Conservation (phyloP, 2,797 vertebrate species). For the Vipera ursinii region DNA sequence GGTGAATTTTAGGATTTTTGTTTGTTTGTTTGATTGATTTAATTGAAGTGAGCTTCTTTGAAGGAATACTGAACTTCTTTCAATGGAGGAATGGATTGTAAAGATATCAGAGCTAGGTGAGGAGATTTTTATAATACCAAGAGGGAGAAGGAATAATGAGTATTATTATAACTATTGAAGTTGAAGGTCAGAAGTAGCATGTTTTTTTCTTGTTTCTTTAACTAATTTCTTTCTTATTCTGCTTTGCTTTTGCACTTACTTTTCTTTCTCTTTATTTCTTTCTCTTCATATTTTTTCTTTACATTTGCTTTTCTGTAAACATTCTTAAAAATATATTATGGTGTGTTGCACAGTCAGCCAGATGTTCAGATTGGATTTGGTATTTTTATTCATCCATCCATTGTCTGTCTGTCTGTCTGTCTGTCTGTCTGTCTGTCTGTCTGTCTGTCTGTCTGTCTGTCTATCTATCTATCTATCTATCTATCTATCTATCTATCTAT, state of each 20-base stretch:
- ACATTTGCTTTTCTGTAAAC: neutral
- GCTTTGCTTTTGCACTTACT: neutral
- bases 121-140: neutral
- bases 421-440: fast-evolving
- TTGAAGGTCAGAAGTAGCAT: neutral
- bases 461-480: too few species aligned
- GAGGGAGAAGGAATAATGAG: neutral
- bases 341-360: neutral
- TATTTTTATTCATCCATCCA: neutral
- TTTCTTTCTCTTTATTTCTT: neutral
- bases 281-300: neutral
- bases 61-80: neutral
- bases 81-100: neutral
- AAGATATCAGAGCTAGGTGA: neutral
- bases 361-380: neutral
- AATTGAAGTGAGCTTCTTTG: neutral
- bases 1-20: neutral
- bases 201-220: neutral
- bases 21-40: neutral
- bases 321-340: neutral
- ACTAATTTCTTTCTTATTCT: neutral
- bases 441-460: too few species aligned
- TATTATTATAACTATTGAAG: neutral
- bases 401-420: neutral
- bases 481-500: too few species aligned